phyloP scores from a whole-genome alignment of 2,888 invertebrate genomes.

The Zonitis immaculata region DNA sequence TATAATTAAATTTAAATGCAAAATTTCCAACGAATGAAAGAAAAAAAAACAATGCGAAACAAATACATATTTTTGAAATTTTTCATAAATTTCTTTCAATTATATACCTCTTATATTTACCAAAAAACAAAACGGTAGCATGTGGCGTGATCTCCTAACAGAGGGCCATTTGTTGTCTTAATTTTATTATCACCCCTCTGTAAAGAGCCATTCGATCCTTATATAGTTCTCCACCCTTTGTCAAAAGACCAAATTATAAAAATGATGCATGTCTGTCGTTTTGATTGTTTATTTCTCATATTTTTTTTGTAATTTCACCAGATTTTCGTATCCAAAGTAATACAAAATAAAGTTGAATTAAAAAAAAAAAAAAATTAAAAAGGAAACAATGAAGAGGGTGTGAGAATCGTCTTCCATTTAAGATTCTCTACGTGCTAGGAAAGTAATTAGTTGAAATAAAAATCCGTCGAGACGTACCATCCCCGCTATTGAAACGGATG shows the following conservation, averaged over 20 bases:
- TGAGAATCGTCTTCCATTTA: slow-evolving; percentile 25
- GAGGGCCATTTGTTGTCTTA: slow-evolving; percentile 47
- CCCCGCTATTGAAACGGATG: slow-evolving; percentile 40
- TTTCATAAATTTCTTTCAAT: neutral
- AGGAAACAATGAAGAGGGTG: neutral
- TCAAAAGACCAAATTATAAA: slow-evolving; percentile 20
- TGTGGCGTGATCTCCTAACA: slow-evolving; percentile 45
- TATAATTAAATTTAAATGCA: neutral
- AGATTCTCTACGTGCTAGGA: slow-evolving; percentile 43
- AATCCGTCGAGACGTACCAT: slow-evolving; percentile 46
- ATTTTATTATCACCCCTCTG: slow-evolving; percentile 47
- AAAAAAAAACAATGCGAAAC: neutral
- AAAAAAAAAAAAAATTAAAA: slow-evolving; percentile 4
- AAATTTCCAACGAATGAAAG: too few relatives aligned
- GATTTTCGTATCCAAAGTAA: neutral
- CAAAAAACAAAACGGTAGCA: slow-evolving; percentile 26
- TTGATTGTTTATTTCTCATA: slow-evolving; percentile 1
- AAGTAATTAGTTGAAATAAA: slow-evolving; percentile 51
- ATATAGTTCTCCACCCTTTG: slow-evolving; percentile 9
- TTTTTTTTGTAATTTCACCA: neutral
- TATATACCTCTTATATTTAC: neutral
- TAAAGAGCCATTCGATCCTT: slow-evolving; percentile 19
- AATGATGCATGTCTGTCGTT: slow-evolving; percentile 14
- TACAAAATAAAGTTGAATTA: neutral
- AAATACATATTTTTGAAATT: neutral